Evolutionary conservation across 2,888 invertebrate species (phyloP), one percentile per base, ranked within the genome.

Genomic region (Gerris lacustris): DNA sequence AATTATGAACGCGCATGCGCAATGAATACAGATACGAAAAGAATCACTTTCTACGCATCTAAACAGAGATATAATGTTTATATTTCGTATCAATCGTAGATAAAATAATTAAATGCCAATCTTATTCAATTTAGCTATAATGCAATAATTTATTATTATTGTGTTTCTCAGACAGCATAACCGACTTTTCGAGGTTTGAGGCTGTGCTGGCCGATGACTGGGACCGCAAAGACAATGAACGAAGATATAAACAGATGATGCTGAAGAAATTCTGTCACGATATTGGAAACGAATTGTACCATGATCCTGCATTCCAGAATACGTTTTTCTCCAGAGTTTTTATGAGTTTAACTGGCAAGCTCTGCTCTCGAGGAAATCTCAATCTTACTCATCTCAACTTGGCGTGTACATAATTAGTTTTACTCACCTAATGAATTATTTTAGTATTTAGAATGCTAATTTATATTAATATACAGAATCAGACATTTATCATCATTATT

Each of bases 351-450:
- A 55, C 2, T 11, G 55, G 55, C 9, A 11, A 11, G 55, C 15
- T 55, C 18, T 64, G 69, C 18, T 69, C 68, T 63, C 17, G 62
- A 44, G 72, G 72, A 18, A 72, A 72, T 64, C 69, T 72, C 55
- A 69, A 62, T 67, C 55, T 72, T 43, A 15, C n/a, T 5, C 31
- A 55, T 55, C 18, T 72, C 11, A 72, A 72, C 18, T 47, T 72
- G 18, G 69, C 70, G 45, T 72, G 72, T 72, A 69, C 67, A 62
- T 47, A 6, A n/a, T n/a, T 55, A 44, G 15, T 66, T 43, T 69
- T 43, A 5, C 45, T 70, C 9, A 66, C n/a, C 55, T 5, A 66
- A 31, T 31, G 4, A 31, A 31, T 31, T 31, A 31, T 67, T 67
- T 66, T 5, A 18, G 67, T 69, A 71, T 71, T 69, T 71, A 31